phyloP scores from a whole-genome alignment of 2,113 vertebrate species.

The Rhizomys pruinosus region DNA sequence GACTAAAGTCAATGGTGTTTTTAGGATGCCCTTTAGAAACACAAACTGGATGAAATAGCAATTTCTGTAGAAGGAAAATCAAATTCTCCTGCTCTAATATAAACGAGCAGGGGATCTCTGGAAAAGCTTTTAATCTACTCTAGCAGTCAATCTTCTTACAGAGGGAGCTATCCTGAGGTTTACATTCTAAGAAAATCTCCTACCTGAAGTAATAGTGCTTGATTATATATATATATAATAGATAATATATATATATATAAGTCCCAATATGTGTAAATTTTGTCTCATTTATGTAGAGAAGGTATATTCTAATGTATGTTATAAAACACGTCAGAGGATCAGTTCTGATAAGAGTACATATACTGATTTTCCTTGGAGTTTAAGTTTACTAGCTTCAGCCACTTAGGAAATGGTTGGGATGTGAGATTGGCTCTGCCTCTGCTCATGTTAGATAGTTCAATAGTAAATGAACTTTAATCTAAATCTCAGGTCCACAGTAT shows the following conservation, averaged over 20 bases:
- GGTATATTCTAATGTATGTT: not conserved
- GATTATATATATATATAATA: too few species aligned
- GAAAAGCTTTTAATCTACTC: constrained; percentile 79
- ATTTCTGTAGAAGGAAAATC: constrained; percentile 75
- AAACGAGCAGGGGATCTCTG: constrained; percentile 71
- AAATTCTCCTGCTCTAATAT: constrained; percentile 66
- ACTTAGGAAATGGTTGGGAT: not conserved
- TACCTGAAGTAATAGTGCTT: constrained; percentile 33
- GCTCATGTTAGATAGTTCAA: not conserved
- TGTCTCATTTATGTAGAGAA: not conserved
- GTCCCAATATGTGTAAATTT: not conserved
- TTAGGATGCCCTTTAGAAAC: constrained; percentile 69
- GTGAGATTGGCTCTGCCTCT: not conserved
- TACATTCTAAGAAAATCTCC: constrained; percentile 45
- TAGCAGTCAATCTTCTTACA: constrained; percentile 65
- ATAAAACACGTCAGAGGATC: not conserved
- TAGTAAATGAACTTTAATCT: not conserved
- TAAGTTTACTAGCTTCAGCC: not conserved
- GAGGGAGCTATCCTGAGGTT: constrained; percentile 56
- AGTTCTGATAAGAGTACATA: not conserved
- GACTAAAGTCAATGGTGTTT: constrained; percentile 66
- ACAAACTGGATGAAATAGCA: constrained; percentile 61
- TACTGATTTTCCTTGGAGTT: not conserved
- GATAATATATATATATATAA: too few species aligned
- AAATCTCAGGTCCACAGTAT: not conserved